Percentiles rank a stretch among this genome's conserved stretches.
phyloP scores from a whole-genome alignment of 1,140 invertebrate genomes.

The Dermatophagoides farinae region DNA sequence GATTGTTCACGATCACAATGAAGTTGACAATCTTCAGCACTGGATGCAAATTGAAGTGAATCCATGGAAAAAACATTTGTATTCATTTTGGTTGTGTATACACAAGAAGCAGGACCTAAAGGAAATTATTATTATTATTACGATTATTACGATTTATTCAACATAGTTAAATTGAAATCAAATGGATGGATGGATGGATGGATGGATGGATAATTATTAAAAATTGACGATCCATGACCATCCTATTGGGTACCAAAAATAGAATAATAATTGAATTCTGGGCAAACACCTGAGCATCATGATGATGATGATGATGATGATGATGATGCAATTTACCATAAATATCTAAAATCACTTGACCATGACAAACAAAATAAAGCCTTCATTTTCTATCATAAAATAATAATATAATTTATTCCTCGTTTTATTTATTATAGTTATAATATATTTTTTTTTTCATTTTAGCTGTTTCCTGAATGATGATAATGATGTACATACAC shows the following conservation, averaged over 20 bases:
- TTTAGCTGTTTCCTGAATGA: neutral
- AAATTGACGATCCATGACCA: neutral
- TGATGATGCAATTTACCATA: no score
- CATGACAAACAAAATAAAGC: neutral
- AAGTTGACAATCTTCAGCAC: slow-evolving; percentile 28
- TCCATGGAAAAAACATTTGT: slow-evolving; percentile 30
- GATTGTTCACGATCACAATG: slow-evolving; percentile 28
- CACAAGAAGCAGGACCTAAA: slow-evolving; percentile 30
- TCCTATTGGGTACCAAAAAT: neutral
- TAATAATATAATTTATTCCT: neutral
- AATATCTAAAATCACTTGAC: neutral
- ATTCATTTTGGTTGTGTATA: slow-evolving; percentile 26
- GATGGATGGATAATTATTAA: neutral
- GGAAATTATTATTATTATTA: neutral
- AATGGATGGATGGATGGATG: no score
- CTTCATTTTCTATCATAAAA: neutral
- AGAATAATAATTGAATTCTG: neutral
- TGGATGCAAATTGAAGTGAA: slow-evolving; percentile 29
- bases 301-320: no score
- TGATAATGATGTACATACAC: neutral
- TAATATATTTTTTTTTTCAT: neutral
- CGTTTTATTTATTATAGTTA: neutral
- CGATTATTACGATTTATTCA: neutral
- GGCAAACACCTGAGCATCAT: no score
- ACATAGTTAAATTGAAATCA: neutral